Conservation (phyloP, 2,113 vertebrate species). For the Illadopsis cleaveri region DNA sequence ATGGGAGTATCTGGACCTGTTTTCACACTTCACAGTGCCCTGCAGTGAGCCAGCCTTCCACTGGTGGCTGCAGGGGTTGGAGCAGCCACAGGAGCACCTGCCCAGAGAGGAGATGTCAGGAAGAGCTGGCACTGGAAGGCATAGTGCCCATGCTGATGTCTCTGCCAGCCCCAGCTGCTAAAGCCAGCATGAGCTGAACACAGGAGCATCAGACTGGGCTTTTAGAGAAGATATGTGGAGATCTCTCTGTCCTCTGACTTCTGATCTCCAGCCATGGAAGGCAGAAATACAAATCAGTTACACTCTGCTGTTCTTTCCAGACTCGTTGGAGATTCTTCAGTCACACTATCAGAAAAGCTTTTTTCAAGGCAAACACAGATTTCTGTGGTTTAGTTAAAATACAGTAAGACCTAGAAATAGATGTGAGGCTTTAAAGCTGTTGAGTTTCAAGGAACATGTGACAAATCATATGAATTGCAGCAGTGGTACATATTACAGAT, state of each 20-base stretch:
- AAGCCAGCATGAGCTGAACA: neutral
- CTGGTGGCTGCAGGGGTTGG: neutral
- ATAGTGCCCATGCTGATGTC: neutral
- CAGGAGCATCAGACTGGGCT: neutral
- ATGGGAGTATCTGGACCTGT: neutral
- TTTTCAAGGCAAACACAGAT: neutral
- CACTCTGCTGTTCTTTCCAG: neutral
- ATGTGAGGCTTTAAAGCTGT: neutral
- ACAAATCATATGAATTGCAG: neutral
- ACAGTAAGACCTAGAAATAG: neutral
- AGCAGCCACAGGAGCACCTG: neutral
- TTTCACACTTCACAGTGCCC: neutral
- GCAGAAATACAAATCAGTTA: neutral
- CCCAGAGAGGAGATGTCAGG: neutral
- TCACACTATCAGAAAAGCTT: neutral
- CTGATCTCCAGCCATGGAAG: neutral
- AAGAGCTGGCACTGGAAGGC: neutral
- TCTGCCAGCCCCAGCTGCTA: neutral
- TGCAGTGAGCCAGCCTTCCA: neutral
- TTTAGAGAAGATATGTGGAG: accelerated
- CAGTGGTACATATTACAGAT: neutral
- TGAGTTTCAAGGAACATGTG: neutral
- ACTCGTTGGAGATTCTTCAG: neutral
- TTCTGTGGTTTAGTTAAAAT: neutral
- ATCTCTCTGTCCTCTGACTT: neutral